These are phyloP conservation scores for Arctopsyche grandis DNA, from an alignment of 1,140 invertebrate genomes.

Conservation along the genomic window DNA sequence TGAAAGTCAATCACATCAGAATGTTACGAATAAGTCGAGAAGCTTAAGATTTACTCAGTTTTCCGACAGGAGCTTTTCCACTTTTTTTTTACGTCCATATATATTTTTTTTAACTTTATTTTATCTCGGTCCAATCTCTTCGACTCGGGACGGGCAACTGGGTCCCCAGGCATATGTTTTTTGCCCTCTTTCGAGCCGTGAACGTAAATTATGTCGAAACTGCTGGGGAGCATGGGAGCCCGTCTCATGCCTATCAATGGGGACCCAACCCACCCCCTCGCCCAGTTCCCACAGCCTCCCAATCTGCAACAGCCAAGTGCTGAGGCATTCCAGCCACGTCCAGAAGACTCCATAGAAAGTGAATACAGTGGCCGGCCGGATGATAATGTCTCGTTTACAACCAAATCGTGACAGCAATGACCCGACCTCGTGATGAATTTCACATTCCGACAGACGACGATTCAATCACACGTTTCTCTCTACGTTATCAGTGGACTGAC, in stretches of 20 bases:
- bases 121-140: too few species aligned
- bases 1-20: too few species aligned
- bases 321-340: slow-evolving; percentile 18
- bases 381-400: slow-evolving; percentile 44
- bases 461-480: too few species aligned
- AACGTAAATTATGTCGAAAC: slow-evolving; percentile 38
- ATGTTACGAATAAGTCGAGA: too few species aligned
- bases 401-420: slow-evolving; percentile 34
- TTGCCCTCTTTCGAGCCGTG: not conserved
- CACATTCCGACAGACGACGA: not conserved
- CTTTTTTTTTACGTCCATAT: too few species aligned
- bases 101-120: too few species aligned
- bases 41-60: too few species aligned
- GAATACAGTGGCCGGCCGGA: slow-evolving; percentile 42
- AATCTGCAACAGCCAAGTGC: not conserved
- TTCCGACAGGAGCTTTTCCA: too few species aligned
- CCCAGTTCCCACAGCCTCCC: not conserved
- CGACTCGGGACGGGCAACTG: not conserved
- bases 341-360: slow-evolving; percentile 39
- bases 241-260: slow-evolving; percentile 45
- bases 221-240: not conserved
- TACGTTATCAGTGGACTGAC: too few species aligned
- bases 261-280: not conserved
- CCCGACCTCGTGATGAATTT: not conserved
- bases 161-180: slow-evolving; percentile 14